Percentiles rank a stretch among this genome's conserved stretches.
These are phyloP conservation scores for Pseudolaguvia tuberculata DNA, from an alignment of 2,113 vertebrate species.

Conservation along the genomic window DNA sequence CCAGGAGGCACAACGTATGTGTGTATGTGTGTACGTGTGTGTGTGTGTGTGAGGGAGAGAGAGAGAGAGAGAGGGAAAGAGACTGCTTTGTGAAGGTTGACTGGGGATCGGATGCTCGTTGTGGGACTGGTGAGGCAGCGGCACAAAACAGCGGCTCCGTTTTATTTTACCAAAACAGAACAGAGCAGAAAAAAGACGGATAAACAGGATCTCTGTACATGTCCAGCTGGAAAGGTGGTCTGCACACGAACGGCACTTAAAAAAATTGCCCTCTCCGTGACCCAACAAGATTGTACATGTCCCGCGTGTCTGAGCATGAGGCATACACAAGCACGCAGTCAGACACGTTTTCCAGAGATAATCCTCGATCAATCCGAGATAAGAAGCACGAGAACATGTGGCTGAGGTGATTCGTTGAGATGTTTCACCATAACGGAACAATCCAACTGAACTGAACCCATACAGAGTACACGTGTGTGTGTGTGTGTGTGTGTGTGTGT, in stretches of 20 bases:
- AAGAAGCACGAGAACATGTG: neutral
- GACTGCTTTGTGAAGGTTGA: slow-evolving; percentile 84
- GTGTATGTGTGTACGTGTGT: slow-evolving; percentile 65
- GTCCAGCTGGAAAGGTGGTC: neutral
- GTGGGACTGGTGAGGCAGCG: slow-evolving; percentile 78
- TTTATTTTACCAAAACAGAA: slow-evolving; percentile 76
- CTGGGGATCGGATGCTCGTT: slow-evolving; percentile 90
- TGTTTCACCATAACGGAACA: too few species aligned
- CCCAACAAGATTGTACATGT: slow-evolving; percentile 64
- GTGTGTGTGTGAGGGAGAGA: slow-evolving; percentile 53
- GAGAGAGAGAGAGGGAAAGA: slow-evolving; percentile 29
- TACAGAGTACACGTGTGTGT: too few species aligned
- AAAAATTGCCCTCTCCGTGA: slow-evolving; percentile 2
- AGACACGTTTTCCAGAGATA: slow-evolving; percentile 30
- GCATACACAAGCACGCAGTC: slow-evolving; percentile 34
- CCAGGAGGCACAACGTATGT: slow-evolving; percentile 54
- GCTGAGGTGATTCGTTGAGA: neutral
- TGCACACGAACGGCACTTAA: neutral
- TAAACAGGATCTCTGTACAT: slow-evolving; percentile 7
- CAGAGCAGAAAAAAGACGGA: neutral
- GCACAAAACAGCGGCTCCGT: slow-evolving; percentile 90
- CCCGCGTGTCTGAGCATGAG: slow-evolving; percentile 42
- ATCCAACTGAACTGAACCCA: too few species aligned
- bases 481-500: too few species aligned
- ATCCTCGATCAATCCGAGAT: slow-evolving; percentile 8